Base-by-base conservation (phyloP, 2,888 invertebrate species). In the Cylloceria caligata region DNA sequence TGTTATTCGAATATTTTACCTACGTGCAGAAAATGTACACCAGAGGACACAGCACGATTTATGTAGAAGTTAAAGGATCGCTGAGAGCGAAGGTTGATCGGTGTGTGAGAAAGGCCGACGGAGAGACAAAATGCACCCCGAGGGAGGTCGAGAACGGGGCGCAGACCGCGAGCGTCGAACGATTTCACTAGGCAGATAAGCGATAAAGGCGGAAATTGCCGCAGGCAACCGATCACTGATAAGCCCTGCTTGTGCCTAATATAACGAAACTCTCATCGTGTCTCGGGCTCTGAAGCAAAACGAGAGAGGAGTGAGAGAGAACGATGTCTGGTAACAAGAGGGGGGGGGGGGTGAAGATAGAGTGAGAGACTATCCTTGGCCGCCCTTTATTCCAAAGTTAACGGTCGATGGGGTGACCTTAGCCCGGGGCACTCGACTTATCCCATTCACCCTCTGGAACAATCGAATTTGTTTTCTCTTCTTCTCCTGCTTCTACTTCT, bases 151-250 rank as follows among this genome's bases (percentile, higher is more conserved):
- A 27, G 34, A 27, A 39, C 52, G 36, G 21, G 21, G 62, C 62
- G 74, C 34, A 45, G 73, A 49, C 64, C 68, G 45, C 67, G 69
- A 62, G 64, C 71, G 67, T 75, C 82, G 80, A 80, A 79, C 85
- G 87, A 87, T 89, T 88, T 82, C 85, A 81, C 72, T 64, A 67
- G 80, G 85, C 85, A 88, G 88, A 90, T 88, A 87, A 87, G 82
- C 87, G 87, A 88, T 89, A 88, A 88, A 87, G 88, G 83, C 86
- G 86, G 87, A 88, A 89, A 89, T 88, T 87, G 87, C 88, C 87
- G 84, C 81, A 72, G 84, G 87, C 89, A 87, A 74, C 80, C 84
- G 86, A 89, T 88, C 86, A 86, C 86, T 85, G 88, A 88, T 89
- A 88, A 86, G 82, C 83, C 74, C 45, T 78, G 78, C 75, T 83